phyloP scores from a whole-genome alignment of 1,140 invertebrate genomes.

The Varroa destructor region DNA sequence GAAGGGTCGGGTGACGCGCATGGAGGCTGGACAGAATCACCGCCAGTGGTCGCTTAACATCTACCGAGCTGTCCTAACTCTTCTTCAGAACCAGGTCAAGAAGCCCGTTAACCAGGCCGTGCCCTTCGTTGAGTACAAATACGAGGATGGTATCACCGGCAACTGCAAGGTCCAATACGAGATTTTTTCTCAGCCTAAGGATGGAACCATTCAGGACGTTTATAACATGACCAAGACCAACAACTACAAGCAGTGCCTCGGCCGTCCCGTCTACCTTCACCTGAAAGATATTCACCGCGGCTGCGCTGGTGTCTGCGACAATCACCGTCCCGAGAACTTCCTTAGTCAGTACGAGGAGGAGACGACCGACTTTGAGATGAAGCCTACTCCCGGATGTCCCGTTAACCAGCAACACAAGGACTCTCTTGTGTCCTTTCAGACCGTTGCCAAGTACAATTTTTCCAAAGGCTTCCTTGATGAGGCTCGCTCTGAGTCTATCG shows the following conservation, averaged over 20 bases:
- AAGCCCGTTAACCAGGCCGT: conserved; percentile 1
- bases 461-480: conserved; percentile 1
- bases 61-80: conserved; percentile 7
- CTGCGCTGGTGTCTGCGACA: conserved; percentile 26
- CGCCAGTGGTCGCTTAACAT: conserved; percentile 24
- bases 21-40: conserved; percentile 13
- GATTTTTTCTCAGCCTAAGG: conserved; percentile 4
- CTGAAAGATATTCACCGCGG: conserved; percentile 22
- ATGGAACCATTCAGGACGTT: not conserved
- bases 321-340: conserved; percentile 23
- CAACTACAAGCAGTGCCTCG: conserved; percentile 22
- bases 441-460: conserved; percentile 5
- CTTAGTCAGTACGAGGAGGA: conserved; percentile 17
- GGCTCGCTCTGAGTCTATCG: conserved; percentile 1
- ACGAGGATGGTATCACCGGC: conserved; percentile 22
- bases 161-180: conserved; percentile 27
- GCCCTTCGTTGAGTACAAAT: conserved; percentile 13
- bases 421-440: conserved; percentile 1
- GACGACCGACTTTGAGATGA: conserved; percentile 10
- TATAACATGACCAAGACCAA: conserved; percentile 28
- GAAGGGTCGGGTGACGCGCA: conserved; percentile 6
- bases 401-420: not conserved
- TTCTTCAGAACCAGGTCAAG: conserved; percentile 20
- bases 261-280: conserved; percentile 24
- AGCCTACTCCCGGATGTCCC: conserved; percentile 23